A percentile compares a stretch with the other conserved stretches of the same genome.
Conservation (phyloP, 2,113 vertebrate genomes). For the Kryptolebias marmoratus region DNA sequence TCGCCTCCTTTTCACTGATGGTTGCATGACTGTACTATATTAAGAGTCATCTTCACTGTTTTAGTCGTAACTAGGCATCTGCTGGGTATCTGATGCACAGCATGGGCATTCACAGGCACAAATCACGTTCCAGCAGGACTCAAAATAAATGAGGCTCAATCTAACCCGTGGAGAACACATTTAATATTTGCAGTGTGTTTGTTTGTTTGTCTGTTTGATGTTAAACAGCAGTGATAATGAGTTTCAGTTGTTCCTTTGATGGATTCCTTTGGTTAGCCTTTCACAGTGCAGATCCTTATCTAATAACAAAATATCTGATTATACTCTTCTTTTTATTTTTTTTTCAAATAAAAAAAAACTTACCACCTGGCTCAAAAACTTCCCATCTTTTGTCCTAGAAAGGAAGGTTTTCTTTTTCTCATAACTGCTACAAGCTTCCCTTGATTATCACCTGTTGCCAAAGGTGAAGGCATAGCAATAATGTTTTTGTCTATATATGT, state of each 20-base stretch:
- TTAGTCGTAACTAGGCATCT: constrained; percentile 70
- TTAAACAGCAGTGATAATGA: constrained; percentile 73
- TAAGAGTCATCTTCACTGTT: constrained; percentile 61
- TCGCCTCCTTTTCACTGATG: background rate
- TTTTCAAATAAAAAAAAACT: constrained; percentile 16
- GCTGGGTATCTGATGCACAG: constrained; percentile 65
- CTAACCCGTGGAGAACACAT: constrained; percentile 61
- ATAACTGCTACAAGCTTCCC: constrained; percentile 40
- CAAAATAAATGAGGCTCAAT: constrained; percentile 73
- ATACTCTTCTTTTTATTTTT: constrained; percentile 13
- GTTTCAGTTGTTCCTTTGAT: constrained; percentile 57
- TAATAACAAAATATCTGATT: constrained; percentile 35
- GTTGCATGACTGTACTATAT: constrained; percentile 55
- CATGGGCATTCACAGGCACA: constrained; percentile 58
- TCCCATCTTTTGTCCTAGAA: constrained; percentile 30
- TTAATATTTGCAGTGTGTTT: constrained; percentile 59
- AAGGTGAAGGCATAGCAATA: too few relatives aligned
- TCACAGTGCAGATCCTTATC: constrained; percentile 20
- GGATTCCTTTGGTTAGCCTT: constrained; percentile 45
- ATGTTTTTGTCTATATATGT: too few relatives aligned
- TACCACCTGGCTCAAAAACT: constrained; percentile 20
- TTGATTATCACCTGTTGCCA: background rate
- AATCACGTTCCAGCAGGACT: constrained; percentile 70
- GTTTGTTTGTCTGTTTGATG: constrained; percentile 66
- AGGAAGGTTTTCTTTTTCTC: constrained; percentile 25